These are phyloP conservation scores for Tringa solitaria DNA, from an alignment of 2,113 vertebrate genomes.

Conservation along the genomic window DNA sequence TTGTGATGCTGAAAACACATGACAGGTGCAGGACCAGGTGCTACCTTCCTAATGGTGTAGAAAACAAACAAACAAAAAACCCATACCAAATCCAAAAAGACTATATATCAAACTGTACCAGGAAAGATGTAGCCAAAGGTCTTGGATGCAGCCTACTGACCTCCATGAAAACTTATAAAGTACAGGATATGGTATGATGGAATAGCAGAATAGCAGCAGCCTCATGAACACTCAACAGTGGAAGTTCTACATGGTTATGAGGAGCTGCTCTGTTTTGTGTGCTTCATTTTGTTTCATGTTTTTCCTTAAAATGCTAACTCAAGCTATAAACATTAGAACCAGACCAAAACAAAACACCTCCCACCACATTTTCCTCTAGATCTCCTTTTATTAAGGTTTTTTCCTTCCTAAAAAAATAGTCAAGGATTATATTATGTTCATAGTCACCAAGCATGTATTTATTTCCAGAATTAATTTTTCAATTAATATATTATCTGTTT, in stretches of 20 bases:
- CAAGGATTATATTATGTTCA: background rate
- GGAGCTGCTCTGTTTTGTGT: background rate
- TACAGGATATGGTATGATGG: background rate
- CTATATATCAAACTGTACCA: background rate
- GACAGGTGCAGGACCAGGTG: background rate
- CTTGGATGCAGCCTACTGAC: background rate
- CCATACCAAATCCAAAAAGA: fast-evolving
- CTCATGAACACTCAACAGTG: background rate
- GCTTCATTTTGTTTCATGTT: background rate
- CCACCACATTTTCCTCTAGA: fast-evolving
- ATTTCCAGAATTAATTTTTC: background rate
- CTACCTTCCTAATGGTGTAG: background rate
- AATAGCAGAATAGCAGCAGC: background rate
- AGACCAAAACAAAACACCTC: background rate
- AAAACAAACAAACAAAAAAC: background rate
- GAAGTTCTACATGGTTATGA: background rate
- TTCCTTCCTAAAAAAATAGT: background rate
- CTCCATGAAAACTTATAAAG: background rate
- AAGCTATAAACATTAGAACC: background rate
- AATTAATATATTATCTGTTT: background rate
- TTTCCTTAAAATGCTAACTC: background rate
- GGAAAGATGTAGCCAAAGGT: background rate
- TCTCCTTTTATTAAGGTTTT: background rate
- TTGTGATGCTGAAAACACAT: background rate
- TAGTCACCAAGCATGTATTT: background rate